Conservation (phyloP, 2,113 vertebrate genomes). For the Tachycineta bicolor region DNA sequence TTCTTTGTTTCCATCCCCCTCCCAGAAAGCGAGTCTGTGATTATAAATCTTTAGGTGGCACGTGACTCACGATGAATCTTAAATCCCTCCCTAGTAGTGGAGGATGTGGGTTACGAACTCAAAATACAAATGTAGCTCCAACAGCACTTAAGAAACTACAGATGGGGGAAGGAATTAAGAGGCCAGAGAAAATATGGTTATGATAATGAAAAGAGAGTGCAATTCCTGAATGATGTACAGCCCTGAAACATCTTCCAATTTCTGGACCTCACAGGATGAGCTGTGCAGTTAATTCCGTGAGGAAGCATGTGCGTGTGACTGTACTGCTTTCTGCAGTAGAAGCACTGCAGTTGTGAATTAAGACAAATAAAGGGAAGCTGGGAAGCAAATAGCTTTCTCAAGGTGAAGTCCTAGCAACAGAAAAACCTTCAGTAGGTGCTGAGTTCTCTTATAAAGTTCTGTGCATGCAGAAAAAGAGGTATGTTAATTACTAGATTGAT, state of each 20-base stretch:
- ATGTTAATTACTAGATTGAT: conserved; percentile 11
- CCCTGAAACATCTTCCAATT: not conserved
- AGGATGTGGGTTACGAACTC: conserved; percentile 58
- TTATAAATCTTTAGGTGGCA: not conserved
- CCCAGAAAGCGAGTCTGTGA: not conserved
- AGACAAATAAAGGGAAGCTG: not conserved
- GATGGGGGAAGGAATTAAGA: not conserved
- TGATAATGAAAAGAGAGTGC: not conserved
- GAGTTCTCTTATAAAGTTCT: not conserved
- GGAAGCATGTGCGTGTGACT: not conserved
- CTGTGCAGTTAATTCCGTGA: not conserved
- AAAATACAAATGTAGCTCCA: conserved; percentile 15
- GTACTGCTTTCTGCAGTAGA: not conserved
- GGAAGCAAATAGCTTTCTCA: not conserved
- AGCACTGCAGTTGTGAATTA: not conserved
- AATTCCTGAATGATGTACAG: not conserved
- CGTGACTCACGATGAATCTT: conserved; percentile 18
- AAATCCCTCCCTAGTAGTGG: not conserved
- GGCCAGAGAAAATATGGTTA: conserved; percentile 15
- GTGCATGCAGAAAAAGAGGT: not conserved
- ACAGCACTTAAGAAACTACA: conserved; percentile 30
- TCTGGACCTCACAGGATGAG: conserved; percentile 48
- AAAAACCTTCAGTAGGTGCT: not conserved
- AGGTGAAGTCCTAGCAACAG: not conserved
- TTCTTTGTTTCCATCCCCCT: not conserved